Percentiles rank a stretch among this genome's conserved stretches.
These are phyloP conservation scores for Agrochola macilenta DNA, from an alignment of 2,888 invertebrate species.

Conservation along the genomic window DNA sequence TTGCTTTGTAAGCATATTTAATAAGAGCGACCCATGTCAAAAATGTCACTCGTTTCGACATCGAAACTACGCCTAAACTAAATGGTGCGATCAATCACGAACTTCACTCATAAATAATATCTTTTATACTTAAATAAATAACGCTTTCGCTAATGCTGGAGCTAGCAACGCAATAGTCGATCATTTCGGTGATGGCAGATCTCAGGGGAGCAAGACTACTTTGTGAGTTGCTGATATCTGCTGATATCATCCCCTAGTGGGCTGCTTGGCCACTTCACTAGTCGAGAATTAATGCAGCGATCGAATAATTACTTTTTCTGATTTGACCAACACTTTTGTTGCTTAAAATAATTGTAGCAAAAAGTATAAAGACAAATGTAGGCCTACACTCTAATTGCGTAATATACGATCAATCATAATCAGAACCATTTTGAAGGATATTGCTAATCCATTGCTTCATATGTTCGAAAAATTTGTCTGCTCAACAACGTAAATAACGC, in stretches of 20 bases:
- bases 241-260: conserved; percentile 53
- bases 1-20: conserved; percentile 32
- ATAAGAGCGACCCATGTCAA: conserved; percentile 45
- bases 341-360: too few species aligned
- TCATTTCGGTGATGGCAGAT: conserved; percentile 52
- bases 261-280: conserved; percentile 19
- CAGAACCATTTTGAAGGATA: too few species aligned
- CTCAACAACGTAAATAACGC: too few species aligned
- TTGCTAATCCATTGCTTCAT: too few species aligned
- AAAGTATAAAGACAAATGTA: too few species aligned
- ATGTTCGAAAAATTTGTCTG: too few species aligned
- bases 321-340: background rate
- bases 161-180: conserved; percentile 36
- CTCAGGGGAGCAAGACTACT: conserved; percentile 44
- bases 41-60: conserved; percentile 27
- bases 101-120: conserved; percentile 48
- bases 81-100: conserved; percentile 48
- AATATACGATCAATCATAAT: too few species aligned
- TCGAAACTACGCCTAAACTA: conserved; percentile 45
- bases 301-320: background rate
- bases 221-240: conserved; percentile 54
- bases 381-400: too few species aligned
- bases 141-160: conserved; percentile 32
- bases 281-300: conserved; percentile 9
- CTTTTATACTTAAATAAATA: conserved; percentile 41